phyloP scores from a whole-genome alignment of 2,113 vertebrate genomes.

The Dendrocopos noguchii region DNA sequence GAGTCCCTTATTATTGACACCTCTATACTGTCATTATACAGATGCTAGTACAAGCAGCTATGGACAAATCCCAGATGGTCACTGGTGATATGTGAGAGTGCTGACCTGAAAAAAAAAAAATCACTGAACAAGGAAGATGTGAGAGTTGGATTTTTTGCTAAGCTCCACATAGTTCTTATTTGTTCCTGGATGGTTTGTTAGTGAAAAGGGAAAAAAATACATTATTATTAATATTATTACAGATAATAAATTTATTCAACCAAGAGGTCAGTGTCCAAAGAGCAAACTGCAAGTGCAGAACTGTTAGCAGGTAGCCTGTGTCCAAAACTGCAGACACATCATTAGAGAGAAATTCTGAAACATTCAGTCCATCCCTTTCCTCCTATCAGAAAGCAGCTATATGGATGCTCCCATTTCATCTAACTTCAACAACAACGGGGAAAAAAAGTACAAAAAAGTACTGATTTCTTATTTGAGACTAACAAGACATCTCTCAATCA shows the following conservation, averaged over 20 bases:
- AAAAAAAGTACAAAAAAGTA: neutral
- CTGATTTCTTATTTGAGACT: neutral
- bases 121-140: neutral
- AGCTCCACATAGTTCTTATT: neutral
- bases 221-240: neutral
- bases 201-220: neutral
- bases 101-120: neutral
- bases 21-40: neutral
- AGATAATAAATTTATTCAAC: accelerated
- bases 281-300: neutral
- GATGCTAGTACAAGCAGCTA: neutral
- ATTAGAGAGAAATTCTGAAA: neutral
- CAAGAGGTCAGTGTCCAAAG: neutral
- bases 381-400: neutral
- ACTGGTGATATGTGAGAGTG: neutral
- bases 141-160: neutral
- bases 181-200: neutral
- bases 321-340: neutral
- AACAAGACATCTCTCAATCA: neutral
- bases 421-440: neutral
- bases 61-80: neutral
- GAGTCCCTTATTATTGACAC: neutral
- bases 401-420: neutral
- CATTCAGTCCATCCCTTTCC: accelerated
- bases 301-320: neutral